These are phyloP conservation scores for Ephialtes manifestator DNA, from an alignment of 2,888 invertebrate genomes.

Conservation along the genomic window DNA sequence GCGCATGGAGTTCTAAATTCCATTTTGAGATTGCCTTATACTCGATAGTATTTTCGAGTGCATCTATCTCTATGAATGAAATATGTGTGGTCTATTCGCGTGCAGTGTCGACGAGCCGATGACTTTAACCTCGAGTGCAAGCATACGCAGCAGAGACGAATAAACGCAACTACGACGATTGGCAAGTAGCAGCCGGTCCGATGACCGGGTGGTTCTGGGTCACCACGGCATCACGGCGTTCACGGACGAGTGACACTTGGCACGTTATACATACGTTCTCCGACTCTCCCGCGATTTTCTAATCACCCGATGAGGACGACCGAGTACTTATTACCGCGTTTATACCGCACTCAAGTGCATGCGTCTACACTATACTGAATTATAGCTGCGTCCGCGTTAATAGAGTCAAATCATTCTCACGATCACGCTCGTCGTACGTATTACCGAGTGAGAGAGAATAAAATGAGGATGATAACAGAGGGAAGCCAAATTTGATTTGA, in stretches of 20 bases:
- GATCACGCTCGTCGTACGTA: constrained; percentile 37
- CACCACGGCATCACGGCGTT: constrained; percentile 3
- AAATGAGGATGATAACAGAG: constrained; percentile 21
- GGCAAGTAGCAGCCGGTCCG: constrained; percentile 11
- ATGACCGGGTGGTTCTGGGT: constrained; percentile 34
- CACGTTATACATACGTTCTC: constrained; percentile 7
- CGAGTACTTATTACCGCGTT: neutral
- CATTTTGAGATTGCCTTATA: neutral
- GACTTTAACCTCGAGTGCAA: constrained; percentile 52
- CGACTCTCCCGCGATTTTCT: neutral
- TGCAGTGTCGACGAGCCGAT: constrained; percentile 7
- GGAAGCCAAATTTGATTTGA: constrained; percentile 6
- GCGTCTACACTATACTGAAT: neutral
- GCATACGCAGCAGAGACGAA: neutral
- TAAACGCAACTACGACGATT: neutral
- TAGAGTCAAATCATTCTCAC: constrained; percentile 55
- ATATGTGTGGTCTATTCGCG: neutral
- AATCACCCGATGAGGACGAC: neutral
- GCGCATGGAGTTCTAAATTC: too few relatives aligned
- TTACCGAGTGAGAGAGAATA: neutral
- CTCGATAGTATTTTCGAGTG: neutral
- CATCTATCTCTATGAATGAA: neutral
- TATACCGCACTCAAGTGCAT: neutral
- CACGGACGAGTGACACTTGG: constrained; percentile 26
- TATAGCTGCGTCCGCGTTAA: constrained; percentile 26